phyloP scores from a whole-genome alignment of 2,888 invertebrate species.

The Emmelina monodactyla region DNA sequence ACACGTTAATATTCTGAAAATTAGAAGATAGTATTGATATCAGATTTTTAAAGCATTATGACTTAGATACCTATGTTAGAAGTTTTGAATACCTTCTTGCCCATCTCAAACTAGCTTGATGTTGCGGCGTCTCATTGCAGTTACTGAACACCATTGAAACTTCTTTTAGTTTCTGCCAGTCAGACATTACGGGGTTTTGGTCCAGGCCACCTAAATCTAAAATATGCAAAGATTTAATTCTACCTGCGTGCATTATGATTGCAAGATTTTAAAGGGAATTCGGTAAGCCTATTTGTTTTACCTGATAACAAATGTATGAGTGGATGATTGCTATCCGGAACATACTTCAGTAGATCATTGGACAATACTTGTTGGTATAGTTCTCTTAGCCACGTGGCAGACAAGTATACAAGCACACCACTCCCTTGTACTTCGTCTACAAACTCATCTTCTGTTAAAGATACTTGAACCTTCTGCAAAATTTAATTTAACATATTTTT shows the following conservation, averaged over 20 bases:
- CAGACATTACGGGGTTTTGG: conserved; percentile 83
- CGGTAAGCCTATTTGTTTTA: too few relatives aligned
- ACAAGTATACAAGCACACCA: conserved; percentile 91
- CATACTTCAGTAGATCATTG: conserved; percentile 73
- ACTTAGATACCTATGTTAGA: neutral
- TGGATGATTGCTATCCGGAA: conserved; percentile 74
- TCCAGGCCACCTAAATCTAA: conserved; percentile 85
- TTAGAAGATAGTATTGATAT: neutral
- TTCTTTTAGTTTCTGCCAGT: conserved; percentile 85
- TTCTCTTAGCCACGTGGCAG: conserved; percentile 92
- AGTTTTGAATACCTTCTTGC: conserved; percentile 64
- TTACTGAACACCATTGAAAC: conserved; percentile 72
- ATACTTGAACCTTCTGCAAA: conserved; percentile 47
- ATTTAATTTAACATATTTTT: too few relatives aligned
- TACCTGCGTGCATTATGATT: too few relatives aligned
- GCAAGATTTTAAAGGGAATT: too few relatives aligned
- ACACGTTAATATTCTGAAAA: conserved; percentile 77
- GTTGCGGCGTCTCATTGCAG: conserved; percentile 72
- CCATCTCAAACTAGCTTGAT: conserved; percentile 81
- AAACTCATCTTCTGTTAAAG: conserved; percentile 85
- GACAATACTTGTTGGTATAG: conserved; percentile 87
- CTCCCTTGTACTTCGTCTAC: conserved; percentile 92
- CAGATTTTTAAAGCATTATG: too few relatives aligned
- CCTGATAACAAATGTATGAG: conserved; percentile 79
- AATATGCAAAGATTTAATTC: conserved; percentile 10